These are phyloP conservation scores for Gortyna flavago DNA, from an alignment of 2,888 invertebrate species.

Conservation along the genomic window DNA sequence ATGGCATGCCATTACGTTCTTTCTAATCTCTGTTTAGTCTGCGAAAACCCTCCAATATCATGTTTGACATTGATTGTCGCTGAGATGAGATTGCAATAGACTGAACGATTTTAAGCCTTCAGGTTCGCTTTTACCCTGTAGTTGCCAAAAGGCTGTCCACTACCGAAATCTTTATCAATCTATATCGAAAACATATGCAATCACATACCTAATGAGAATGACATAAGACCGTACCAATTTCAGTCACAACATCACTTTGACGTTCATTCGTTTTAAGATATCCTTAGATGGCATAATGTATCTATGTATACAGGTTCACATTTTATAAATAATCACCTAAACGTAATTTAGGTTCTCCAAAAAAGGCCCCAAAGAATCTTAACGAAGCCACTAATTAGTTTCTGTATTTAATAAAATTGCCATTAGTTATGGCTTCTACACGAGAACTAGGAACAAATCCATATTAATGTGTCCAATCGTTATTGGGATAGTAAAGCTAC, in stretches of 20 bases:
- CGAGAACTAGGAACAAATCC: constrained; percentile 20
- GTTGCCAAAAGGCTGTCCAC: not conserved
- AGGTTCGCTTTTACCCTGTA: not conserved
- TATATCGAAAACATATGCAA: too few species aligned
- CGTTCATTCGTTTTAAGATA: not conserved
- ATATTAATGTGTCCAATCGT: constrained; percentile 16
- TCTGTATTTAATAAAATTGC: constrained; percentile 11
- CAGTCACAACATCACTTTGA: not conserved
- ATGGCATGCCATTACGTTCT: too few species aligned
- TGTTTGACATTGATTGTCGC: not conserved
- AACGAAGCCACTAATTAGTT: constrained; percentile 38
- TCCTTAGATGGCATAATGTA: not conserved
- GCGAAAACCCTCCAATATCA: too few species aligned
- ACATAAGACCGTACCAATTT: not conserved
- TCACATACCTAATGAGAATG: not conserved
- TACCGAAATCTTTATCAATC: not conserved
- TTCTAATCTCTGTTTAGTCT: not conserved
- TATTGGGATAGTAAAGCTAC: not conserved
- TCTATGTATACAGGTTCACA: not conserved
- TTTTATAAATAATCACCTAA: constrained; percentile 26
- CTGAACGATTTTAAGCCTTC: not conserved
- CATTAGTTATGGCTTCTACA: not conserved
- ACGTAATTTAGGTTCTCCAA: not conserved
- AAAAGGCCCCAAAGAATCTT: constrained; percentile 23
- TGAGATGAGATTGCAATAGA: not conserved